Conservation (phyloP, 2,113 vertebrate genomes). For the Blennius ocellaris region DNA sequence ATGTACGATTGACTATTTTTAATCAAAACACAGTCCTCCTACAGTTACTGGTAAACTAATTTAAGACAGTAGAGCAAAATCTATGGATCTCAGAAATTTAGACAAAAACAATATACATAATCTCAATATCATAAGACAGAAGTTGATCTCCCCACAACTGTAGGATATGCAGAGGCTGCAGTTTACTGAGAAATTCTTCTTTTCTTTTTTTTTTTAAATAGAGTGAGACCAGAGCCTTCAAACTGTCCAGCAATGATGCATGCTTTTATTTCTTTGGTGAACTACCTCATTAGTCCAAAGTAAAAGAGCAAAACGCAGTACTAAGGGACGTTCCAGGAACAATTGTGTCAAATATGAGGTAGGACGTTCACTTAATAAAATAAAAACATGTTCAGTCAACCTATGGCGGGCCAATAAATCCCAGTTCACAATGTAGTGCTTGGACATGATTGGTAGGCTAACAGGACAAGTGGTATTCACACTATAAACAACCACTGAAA, state of each 20-base stretch:
- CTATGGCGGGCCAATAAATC: constrained; percentile 48
- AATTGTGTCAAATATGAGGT: constrained; percentile 47
- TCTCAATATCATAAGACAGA: background rate
- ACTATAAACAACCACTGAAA: constrained; percentile 46
- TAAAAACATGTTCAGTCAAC: constrained; percentile 44
- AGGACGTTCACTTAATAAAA: constrained; percentile 46
- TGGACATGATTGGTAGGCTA: constrained; percentile 47
- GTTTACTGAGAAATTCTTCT: background rate
- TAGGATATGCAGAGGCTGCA: constrained; percentile 16
- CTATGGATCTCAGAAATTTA: no score
- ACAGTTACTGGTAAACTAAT: no score
- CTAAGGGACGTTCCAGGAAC: constrained; percentile 51
- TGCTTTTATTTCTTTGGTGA: constrained; percentile 3
- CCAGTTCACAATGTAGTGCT: constrained; percentile 53
- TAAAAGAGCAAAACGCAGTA: constrained; percentile 17
- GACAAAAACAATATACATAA: no score
- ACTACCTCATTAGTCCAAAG: constrained; percentile 12
- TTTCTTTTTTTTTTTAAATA: constrained; percentile 17
- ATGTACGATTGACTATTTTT: no score
- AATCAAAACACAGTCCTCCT: no score
- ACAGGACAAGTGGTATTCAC: constrained; percentile 56
- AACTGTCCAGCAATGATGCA: constrained; percentile 17
- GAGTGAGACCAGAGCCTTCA: constrained; percentile 17
- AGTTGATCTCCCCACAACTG: background rate
- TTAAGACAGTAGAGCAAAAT: no score